A percentile compares a stretch with the other conserved stretches of the same genome.
These are phyloP conservation scores for Hedychridium roseum DNA, from an alignment of 2,888 invertebrate species.

Conservation along the genomic window DNA sequence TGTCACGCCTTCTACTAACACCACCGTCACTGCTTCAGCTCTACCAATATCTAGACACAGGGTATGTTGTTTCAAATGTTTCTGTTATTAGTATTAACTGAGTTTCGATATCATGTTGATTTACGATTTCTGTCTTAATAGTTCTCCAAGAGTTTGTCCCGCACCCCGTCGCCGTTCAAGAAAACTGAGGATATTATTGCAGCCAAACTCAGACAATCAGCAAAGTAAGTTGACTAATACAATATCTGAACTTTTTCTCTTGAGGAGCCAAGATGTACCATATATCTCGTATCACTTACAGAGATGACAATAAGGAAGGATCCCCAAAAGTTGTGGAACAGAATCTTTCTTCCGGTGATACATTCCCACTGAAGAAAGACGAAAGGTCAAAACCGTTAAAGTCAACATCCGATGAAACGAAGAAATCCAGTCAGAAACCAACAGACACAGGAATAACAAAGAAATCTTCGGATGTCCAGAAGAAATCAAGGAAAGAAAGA, in stretches of 20 bases:
- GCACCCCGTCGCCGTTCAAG: constrained; percentile 86
- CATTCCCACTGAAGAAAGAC: constrained; percentile 58
- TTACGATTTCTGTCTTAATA: constrained; percentile 43
- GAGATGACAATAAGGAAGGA: constrained; percentile 54
- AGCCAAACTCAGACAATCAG: constrained; percentile 45
- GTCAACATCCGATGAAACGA: constrained; percentile 48
- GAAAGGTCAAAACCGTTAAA: constrained; percentile 52
- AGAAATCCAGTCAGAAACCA: constrained; percentile 48
- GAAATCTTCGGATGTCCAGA: constrained; percentile 48
- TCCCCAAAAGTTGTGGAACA: constrained; percentile 52
- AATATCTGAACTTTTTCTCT: background rate
- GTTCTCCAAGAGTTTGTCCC: constrained; percentile 80
- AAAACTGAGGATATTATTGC: constrained; percentile 66
- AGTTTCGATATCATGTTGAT: constrained; percentile 8
- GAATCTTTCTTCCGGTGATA: constrained; percentile 43
- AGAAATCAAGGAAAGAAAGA: constrained; percentile 50
- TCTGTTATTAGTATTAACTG: background rate
- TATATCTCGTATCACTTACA: constrained; percentile 24
- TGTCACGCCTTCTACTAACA: constrained; percentile 28
- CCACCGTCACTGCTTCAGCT: constrained; percentile 26
- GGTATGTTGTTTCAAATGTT: constrained; percentile 33
- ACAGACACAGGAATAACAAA: constrained; percentile 43
- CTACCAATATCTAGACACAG: constrained; percentile 56
- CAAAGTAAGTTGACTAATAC: constrained; percentile 36
- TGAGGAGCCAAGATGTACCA: background rate